Evolutionary conservation across 2,888 invertebrate species (phyloP), one percentile per base, ranked within the genome.

Genomic region (Drosophila neonasuta): DNA sequence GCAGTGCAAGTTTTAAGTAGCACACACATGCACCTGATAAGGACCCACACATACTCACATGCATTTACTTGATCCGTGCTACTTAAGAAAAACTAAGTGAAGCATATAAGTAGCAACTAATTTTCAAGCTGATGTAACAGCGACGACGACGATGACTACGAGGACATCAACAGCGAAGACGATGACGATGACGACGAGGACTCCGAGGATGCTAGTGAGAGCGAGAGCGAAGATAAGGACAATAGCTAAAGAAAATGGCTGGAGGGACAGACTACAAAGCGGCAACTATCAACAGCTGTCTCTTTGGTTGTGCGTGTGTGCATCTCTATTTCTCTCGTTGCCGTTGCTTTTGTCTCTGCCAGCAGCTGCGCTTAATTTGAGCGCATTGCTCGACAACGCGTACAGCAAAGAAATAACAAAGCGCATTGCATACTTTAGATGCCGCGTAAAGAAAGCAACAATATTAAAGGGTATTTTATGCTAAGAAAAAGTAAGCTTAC

Each of bases 51-150:
- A 68, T 32, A 49, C 34, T 50, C 9, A 60, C 15, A 51, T 17
- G 70, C 55, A 70, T 64, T 74, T 74, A 65, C 73, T 79, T 86
- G 87, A 82, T 82, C 87, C 87, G 60, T 72, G 87, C 82, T 82
- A 79, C 82, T 82, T 82, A 86, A 84, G 87, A 80, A 77, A 79
- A 82, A 86, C 83, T 86, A 86, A 83, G 80, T 83, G 82, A 83
- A 83, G 85, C 82, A 85, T 75, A 82, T 82, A 83, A 83, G 87
- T 86, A 83, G 85, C 82, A 82, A 85, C 82, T 83, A 83, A 83
- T 83, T 83, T 83, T 85, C 82, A 70, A 87, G 82, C 85, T 82
- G 85, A 86, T 77, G 82, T 74, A 82, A 68, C 86, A 75, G 83
- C 75, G 72, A 68, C 49, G 54, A 70, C 32, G 32, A 32, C 9